These are phyloP conservation scores for Anser brachyrhynchus DNA, from an alignment of 2,113 vertebrate species.

Conservation along the genomic window DNA sequence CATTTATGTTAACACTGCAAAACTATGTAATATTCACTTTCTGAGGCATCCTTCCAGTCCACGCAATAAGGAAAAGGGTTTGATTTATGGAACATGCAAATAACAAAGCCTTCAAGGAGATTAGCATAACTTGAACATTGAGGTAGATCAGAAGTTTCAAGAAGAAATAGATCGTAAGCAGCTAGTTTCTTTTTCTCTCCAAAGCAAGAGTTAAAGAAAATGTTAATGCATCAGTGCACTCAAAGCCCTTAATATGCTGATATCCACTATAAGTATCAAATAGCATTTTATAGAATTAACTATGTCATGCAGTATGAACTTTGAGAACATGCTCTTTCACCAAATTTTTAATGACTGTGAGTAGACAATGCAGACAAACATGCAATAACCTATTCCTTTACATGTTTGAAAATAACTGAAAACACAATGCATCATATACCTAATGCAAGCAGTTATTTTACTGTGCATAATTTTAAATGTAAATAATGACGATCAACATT, in stretches of 20 bases:
- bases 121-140: conserved; percentile 43
- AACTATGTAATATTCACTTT: conserved; percentile 48
- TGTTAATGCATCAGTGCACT: conserved; percentile 52
- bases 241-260: conserved; percentile 84
- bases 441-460: background rate
- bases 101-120: conserved; percentile 36
- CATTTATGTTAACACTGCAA: background rate
- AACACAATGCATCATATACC: background rate
- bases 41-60: conserved; percentile 77
- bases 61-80: conserved; percentile 27
- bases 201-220: conserved; percentile 59
- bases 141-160: conserved; percentile 19
- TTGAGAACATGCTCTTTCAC: background rate
- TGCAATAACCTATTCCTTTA: background rate
- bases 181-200: background rate
- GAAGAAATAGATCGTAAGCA: conserved; percentile 33
- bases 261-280: conserved; percentile 46
- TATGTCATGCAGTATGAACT: conserved; percentile 14
- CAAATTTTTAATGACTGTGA: background rate
- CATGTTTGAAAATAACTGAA: background rate
- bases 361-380: background rate
- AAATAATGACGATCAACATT: background rate
- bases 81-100: conserved; percentile 69
- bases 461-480: background rate
- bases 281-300: background rate